Base-by-base conservation (phyloP, 1,140 invertebrate species). In the Ctenoplectra terminalis region DNA sequence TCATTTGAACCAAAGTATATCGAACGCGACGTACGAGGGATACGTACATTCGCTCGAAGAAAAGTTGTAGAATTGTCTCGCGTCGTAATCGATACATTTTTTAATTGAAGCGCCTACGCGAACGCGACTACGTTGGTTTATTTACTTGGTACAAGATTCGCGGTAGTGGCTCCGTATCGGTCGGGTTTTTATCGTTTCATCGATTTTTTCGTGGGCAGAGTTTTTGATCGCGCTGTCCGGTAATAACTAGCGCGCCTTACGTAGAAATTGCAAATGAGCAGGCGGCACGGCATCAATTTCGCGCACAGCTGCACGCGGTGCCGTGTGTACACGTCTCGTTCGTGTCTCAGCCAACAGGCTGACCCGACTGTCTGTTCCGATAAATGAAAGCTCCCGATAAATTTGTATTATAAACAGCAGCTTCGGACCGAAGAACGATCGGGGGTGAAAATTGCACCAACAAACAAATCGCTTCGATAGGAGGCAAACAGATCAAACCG, bases 221-320 rank as follows among this genome's bases (percentile, higher is more conserved):
- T 34, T 67, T 31, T 60, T 40, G 67, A 79, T 64, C 54, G 48
- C 31, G 8, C 29, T 0, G 11, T 75, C 76, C 54, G 48, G 37
- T 82, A 86, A 86, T 86, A 87, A 80, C 54, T 58, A 69, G 69
- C 71, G n/a, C 52, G 40, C 11, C 66, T 52, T 79, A 77, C 29
- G 52, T 72, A 79, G 58, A 75, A 77, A 71, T 66, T 56, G 67
- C 60, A 70, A 87, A 79, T 61, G 69, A 61, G 56, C 46, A 71
- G 29, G 5, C 29, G 61, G 54, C 77, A 29, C 9, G 23, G 52
- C 40, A 66, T 83, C 67, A 80, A 82, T 82, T 82, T 82, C 46
- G 26, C 54, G 46, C 61, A 82, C 79, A 78, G 73, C 83, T 82
- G 73, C 48, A 20, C 50, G 37, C 48, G 46, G 8, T 23, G 73